phyloP scores from a whole-genome alignment of 1,140 invertebrate genomes.

The Scaptodrosophila lebanonensis region DNA sequence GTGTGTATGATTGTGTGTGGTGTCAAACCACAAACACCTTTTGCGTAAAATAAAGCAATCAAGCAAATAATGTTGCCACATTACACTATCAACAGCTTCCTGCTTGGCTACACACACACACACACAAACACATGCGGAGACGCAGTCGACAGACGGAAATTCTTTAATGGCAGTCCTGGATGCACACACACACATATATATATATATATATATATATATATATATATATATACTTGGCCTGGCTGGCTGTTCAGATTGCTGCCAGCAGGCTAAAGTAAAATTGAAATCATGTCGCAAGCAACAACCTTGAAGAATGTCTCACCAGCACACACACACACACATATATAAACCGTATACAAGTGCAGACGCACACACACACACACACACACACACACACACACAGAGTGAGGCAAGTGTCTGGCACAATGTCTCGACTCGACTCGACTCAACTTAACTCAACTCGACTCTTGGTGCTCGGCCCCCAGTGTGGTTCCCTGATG shows the following conservation, averaged over 20 bases:
- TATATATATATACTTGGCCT: constrained; percentile 5
- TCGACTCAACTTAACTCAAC: constrained; percentile 45
- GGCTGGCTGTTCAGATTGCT: constrained; percentile 44
- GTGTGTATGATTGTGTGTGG: constrained; percentile 29
- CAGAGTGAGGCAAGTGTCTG: constrained; percentile 47
- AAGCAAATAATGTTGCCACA: constrained; percentile 75
- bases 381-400: constrained; percentile 17
- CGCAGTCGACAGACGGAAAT: constrained; percentile 36
- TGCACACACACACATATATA: constrained; percentile 14
- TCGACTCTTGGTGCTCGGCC: constrained; percentile 28
- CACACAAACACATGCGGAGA: constrained; percentile 1
- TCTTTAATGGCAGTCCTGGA: constrained; percentile 48
- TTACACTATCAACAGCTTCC: constrained; percentile 75
- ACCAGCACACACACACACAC: constrained; percentile 45
- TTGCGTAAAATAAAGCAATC: constrained; percentile 76
- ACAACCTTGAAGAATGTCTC: constrained; percentile 68
- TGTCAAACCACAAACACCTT: constrained; percentile 74
- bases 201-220: constrained; percentile 14
- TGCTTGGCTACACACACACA: constrained; percentile 27
- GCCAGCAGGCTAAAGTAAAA: constrained; percentile 59
- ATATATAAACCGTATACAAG: neutral
- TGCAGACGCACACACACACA: constrained; percentile 13
- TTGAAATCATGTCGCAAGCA: constrained; percentile 58
- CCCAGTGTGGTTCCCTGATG: neutral
- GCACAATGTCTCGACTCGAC: constrained; percentile 71